These are phyloP conservation scores for Drepana arcuata DNA, from an alignment of 1,140 invertebrate species.

Conservation along the genomic window DNA sequence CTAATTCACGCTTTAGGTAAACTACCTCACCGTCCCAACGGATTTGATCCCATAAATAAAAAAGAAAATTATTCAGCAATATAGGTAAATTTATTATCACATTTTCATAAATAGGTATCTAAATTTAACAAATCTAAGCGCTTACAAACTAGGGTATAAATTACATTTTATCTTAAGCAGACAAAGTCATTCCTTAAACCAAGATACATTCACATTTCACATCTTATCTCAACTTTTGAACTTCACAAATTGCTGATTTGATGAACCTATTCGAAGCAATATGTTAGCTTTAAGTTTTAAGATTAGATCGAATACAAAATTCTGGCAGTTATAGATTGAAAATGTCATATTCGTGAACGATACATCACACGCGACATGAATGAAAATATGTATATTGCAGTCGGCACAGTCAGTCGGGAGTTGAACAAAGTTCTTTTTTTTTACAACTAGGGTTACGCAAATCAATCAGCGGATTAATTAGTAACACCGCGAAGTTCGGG, in stretches of 20 bases:
- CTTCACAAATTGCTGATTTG: not conserved
- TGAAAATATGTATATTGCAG: conserved; percentile 13
- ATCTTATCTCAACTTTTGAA: conserved; percentile 24
- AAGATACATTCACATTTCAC: conserved; percentile 16
- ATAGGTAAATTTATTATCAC: conserved; percentile 66
- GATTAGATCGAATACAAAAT: not conserved
- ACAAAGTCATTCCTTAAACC: conserved; percentile 23
- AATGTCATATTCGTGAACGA: conserved; percentile 35
- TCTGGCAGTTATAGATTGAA: conserved; percentile 11
- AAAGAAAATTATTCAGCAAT: conserved; percentile 25
- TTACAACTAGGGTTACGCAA: too few species aligned
- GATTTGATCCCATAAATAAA: too few species aligned
- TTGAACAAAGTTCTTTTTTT: conserved; percentile 6
- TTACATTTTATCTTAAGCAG: conserved; percentile 47
- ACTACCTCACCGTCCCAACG: too few species aligned
- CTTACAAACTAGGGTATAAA: conserved; percentile 60
- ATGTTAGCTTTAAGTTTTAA: not conserved
- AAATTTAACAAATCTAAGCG: conserved; percentile 44
- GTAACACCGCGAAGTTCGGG: conserved; percentile 4
- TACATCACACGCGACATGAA: conserved; percentile 20
- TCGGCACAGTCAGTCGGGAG: conserved; percentile 13
- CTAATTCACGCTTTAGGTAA: too few species aligned
- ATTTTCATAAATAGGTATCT: conserved; percentile 66
- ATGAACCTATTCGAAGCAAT: not conserved
- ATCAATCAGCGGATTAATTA: conserved; percentile 6